Conservation (phyloP, 2,113 vertebrate genomes). For the Steatornis caripensis region DNA sequence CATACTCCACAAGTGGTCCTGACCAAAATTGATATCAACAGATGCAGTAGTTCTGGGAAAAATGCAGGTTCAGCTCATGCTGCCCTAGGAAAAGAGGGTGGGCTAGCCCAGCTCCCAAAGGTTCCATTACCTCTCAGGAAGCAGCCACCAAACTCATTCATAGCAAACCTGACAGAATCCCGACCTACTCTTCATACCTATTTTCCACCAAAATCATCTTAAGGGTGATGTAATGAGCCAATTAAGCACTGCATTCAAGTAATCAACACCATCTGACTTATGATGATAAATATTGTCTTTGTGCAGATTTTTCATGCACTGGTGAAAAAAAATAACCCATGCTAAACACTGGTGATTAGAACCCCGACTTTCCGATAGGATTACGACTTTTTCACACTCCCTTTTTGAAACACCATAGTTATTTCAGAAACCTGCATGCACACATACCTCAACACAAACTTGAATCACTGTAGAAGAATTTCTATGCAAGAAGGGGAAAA, state of each 20-base stretch:
- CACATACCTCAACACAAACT: background rate
- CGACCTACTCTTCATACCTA: background rate
- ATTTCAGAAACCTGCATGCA: background rate
- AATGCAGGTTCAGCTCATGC: background rate
- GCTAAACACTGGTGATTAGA: background rate
- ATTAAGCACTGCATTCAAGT: background rate
- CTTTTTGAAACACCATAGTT: background rate
- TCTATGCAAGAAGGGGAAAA: background rate
- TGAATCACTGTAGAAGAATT: background rate
- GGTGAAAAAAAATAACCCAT: background rate
- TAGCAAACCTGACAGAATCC: background rate
- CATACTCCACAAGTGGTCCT: background rate
- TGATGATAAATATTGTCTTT: background rate
- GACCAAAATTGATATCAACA: background rate
- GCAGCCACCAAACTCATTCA: background rate
- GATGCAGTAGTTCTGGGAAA: background rate
- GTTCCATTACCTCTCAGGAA: background rate
- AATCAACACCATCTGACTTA: background rate
- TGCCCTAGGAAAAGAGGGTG: background rate
- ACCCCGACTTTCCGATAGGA: background rate
- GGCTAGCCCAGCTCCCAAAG: background rate
- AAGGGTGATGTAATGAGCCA: constrained; percentile 30
- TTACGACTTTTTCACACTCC: background rate
- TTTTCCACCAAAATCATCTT: background rate
- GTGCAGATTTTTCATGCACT: background rate